A percentile compares a stretch with the other conserved stretches of the same genome.
Conservation (phyloP, 2,888 invertebrate genomes). For the Pasiphila rectangulata region DNA sequence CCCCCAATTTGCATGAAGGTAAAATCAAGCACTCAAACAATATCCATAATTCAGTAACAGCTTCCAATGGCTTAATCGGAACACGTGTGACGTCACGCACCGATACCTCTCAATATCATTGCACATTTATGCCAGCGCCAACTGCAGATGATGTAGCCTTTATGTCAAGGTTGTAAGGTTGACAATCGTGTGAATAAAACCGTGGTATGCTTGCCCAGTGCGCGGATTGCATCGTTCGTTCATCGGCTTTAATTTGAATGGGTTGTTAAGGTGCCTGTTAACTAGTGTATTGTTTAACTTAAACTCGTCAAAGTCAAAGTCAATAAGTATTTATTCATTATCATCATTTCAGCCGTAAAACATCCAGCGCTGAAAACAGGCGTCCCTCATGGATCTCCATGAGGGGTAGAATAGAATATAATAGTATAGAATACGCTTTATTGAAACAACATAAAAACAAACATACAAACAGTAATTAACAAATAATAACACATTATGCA, state of each 20-base stretch:
- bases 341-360: no score
- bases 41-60: conserved; percentile 19
- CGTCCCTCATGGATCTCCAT: no score
- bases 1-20: background rate
- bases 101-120: conserved; percentile 51
- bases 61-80: conserved; percentile 26
- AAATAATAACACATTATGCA: no score
- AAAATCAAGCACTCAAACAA: conserved; percentile 10
- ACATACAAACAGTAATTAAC: no score
- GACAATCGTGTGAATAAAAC: background rate
- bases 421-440: no score
- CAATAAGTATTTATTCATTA: no score
- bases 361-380: no score
- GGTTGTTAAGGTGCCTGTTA: conserved; percentile 35
- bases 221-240: conserved; percentile 44
- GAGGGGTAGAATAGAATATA: no score
- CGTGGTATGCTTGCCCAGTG: conserved; percentile 16
- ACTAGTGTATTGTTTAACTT: conserved; percentile 15
- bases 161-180: conserved; percentile 16
- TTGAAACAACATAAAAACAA: no score
- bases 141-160: conserved; percentile 5
- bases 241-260: conserved; percentile 49
- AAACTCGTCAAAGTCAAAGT: no score
- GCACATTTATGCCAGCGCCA: conserved; percentile 34
- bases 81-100: conserved; percentile 51